Evolutionary conservation across 2,888 invertebrate species (phyloP), one percentile per base, ranked within the genome.

Genomic region (Ormia ochracea): DNA sequence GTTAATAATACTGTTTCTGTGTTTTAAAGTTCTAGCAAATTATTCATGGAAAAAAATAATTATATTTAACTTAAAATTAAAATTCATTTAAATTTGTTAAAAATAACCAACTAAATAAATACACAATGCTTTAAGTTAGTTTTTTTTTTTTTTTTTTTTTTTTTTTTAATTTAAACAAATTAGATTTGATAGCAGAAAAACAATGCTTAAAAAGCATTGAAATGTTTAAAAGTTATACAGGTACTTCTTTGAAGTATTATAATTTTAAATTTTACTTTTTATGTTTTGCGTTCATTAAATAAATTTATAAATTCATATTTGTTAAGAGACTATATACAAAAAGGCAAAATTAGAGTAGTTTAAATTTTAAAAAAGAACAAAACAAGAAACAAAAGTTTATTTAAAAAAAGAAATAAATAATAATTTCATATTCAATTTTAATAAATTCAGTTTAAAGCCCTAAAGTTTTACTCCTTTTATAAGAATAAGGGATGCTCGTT

Each of bases 201-300:
- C 1, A n/a, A 23, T 41, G 19, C 56, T 66, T 50, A 54, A 38
- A n/a, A 17, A 12, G 38, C 59, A 54, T 78, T 65, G 48, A 50
- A 73, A 58, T 65, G 17, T 45, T 80, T 76, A 52, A 80, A 52
- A 72, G 52, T 72, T 75, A 80, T 36, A 68, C 80, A 80, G 80
- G 80, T 80, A 80, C 80, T 80, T 80, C 80, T 80, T 76, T 80
- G 80, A 80, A 80, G 80, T 76, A 72, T 80, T 65, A 36, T 61
- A 58, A 45, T 58, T 58, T 19, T 41, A 50, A 50, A 43, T 14
- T 19, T 38, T 38, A 43, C 41, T 17, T 31, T n/a, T 33, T 17
- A 59, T 33, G 43, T 41, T 56, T 41, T n/a, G 2, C 9, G 26
- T 61, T 17, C 63, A 21, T 59, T 66, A 61, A 70, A 50, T 52